Conservation (phyloP, 2,797 vertebrate genomes). For the Bradypodion ventrale region DNA sequence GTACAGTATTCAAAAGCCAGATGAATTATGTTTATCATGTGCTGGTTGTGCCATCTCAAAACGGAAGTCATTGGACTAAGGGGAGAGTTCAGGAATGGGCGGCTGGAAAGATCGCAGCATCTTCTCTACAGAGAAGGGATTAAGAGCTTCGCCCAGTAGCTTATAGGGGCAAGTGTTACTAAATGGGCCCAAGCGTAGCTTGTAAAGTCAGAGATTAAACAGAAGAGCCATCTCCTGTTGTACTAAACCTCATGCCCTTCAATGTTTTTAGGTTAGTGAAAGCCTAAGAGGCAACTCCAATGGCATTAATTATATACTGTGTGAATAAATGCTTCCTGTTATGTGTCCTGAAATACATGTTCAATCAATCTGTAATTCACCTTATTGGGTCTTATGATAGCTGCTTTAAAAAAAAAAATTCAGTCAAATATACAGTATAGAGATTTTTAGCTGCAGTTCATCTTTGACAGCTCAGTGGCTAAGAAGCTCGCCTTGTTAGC, state of each 20-base stretch:
- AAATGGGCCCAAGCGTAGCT: neutral
- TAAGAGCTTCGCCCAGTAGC: neutral
- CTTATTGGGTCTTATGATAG: neutral
- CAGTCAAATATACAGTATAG: neutral
- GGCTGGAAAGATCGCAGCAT: neutral
- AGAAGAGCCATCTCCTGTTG: neutral
- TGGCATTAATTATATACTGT: neutral
- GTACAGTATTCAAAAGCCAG: neutral
- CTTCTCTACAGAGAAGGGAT: no score
- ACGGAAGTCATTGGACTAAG: neutral
- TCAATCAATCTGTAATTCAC: neutral
- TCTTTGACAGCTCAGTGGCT: neutral
- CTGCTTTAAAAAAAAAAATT: neutral
- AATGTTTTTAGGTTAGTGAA: constrained; percentile 3
- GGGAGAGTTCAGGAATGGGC: neutral
- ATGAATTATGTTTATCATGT: neutral
- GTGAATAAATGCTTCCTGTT: neutral
- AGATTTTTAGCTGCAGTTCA: neutral
- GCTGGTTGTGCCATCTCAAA: neutral
- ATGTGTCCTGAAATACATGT: neutral
- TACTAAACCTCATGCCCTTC: neutral
- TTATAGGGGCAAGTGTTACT: neutral
- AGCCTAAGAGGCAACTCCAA: neutral
- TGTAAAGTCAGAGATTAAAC: neutral
- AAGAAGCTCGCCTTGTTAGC: no score